phyloP scores from a whole-genome alignment of 2,113 vertebrate species.

The Xenopus tropicalis region DNA sequence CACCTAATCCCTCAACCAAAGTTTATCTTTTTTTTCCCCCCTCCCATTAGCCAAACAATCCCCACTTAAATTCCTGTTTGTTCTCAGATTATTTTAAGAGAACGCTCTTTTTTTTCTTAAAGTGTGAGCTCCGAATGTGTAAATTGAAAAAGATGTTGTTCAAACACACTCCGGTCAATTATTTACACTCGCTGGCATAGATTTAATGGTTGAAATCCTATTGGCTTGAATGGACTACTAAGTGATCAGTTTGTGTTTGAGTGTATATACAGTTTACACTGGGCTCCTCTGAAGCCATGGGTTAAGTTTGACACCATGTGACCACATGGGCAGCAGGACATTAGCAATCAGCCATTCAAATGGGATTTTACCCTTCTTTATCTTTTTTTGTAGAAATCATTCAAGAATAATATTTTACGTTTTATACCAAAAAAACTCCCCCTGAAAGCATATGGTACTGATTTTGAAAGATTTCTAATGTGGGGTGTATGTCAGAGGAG shows the following conservation, averaged over 20 bases:
- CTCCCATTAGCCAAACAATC: slow-evolving; percentile 19
- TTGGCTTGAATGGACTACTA: background rate
- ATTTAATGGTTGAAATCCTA: slow-evolving; percentile 5
- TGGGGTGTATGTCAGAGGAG: slow-evolving; percentile 52
- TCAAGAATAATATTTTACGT: no score
- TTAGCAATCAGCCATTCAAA: no score
- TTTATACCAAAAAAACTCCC: background rate
- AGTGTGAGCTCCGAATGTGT: slow-evolving; percentile 1
- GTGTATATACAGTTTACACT: background rate
- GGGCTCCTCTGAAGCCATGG: no score
- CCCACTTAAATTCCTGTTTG: slow-evolving; percentile 24
- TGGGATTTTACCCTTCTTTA: no score
- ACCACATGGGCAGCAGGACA: no score
- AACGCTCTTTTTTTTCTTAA: slow-evolving; percentile 20
- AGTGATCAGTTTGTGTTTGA: background rate
- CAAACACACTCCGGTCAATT: background rate
- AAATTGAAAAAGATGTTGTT: slow-evolving; percentile 4
- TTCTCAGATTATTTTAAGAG: slow-evolving; percentile 31
- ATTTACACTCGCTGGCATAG: background rate
- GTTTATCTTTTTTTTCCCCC: slow-evolving; percentile 1
- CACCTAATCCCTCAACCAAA: slow-evolving; percentile 45
- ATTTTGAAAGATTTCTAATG: slow-evolving; percentile 56
- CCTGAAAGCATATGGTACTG: slow-evolving; percentile 55
- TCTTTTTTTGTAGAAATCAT: no score
- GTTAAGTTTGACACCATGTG: no score